Percentiles rank a stretch among this genome's conserved stretches.
These are phyloP conservation scores for Dione juno DNA, from an alignment of 2,888 invertebrate species.

Conservation along the genomic window DNA sequence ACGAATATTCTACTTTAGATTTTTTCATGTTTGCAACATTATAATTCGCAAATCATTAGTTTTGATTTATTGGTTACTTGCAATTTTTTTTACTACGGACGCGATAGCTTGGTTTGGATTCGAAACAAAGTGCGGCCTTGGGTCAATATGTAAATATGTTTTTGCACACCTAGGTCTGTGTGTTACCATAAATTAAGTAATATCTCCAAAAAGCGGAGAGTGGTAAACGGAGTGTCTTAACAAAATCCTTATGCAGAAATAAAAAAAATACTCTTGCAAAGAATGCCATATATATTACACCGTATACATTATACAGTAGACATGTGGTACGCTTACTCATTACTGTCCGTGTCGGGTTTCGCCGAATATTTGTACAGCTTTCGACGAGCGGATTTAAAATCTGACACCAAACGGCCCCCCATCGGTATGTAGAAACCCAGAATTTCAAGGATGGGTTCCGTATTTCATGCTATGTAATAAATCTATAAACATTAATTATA, in stretches of 20 bases:
- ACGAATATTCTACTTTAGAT: slow-evolving; percentile 11
- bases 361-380: slow-evolving; percentile 53
- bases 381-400: slow-evolving; percentile 35
- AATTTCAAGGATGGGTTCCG: background rate
- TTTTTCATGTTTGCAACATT: slow-evolving; percentile 13
- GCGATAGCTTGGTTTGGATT: no score
- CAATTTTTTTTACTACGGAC: background rate
- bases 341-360: slow-evolving; percentile 49
- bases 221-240: background rate
- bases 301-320: no score
- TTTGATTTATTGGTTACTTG: slow-evolving; percentile 12
- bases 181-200: background rate
- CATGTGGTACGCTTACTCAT: slow-evolving; percentile 26
- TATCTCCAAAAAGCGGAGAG: background rate
- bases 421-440: background rate
- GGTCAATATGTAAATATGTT: no score
- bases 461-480: no score
- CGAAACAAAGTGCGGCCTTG: no score
- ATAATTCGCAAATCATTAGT: slow-evolving; percentile 13
- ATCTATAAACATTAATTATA: no score
- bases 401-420: slow-evolving; percentile 34
- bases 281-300: background rate
- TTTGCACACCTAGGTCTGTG: background rate
- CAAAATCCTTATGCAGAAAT: background rate
- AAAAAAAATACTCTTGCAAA: background rate